phyloP scores from a whole-genome alignment of 2,888 invertebrate genomes.

The Zygaena filipendulae region DNA sequence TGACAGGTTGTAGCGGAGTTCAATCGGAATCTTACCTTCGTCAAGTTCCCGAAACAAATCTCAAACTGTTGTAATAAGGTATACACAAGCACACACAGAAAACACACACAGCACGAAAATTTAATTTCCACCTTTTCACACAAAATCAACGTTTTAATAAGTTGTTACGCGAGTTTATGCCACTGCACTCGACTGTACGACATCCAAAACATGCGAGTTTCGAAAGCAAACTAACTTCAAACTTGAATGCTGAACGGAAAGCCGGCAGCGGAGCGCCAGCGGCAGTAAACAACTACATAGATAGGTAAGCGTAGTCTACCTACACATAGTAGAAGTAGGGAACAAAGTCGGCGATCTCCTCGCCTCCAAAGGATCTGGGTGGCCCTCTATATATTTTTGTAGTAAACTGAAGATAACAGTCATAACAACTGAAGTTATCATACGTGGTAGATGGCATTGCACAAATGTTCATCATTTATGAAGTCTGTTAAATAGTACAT shows the following conservation, averaged over 20 bases:
- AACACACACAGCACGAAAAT: constrained; percentile 29
- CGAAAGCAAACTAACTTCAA: constrained; percentile 38
- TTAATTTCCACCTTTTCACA: constrained; percentile 30
- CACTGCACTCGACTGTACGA: constrained; percentile 24
- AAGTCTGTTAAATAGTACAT: no score
- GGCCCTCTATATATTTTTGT: no score
- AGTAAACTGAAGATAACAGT: no score
- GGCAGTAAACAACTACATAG: no score
- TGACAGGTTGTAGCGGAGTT: constrained; percentile 57
- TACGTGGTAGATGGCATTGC: no score
- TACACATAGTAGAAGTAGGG: no score
- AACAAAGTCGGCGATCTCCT: no score
- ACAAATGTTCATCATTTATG: no score
- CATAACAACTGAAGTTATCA: no score
- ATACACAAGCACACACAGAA: constrained; percentile 23
- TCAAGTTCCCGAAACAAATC: no score
- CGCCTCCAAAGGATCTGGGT: no score
- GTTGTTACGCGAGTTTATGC: constrained; percentile 48
- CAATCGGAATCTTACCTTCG: constrained; percentile 41
- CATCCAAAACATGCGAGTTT: constrained; percentile 26
- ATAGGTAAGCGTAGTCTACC: no score
- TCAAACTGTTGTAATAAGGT: constrained; percentile 21
- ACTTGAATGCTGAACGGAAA: constrained; percentile 4
- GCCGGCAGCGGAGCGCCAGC: constrained; percentile 12
- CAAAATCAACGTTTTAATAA: constrained; percentile 37